These are phyloP conservation scores for Diabrotica virgifera DNA, from an alignment of 1,140 invertebrate genomes.

Conservation along the genomic window DNA sequence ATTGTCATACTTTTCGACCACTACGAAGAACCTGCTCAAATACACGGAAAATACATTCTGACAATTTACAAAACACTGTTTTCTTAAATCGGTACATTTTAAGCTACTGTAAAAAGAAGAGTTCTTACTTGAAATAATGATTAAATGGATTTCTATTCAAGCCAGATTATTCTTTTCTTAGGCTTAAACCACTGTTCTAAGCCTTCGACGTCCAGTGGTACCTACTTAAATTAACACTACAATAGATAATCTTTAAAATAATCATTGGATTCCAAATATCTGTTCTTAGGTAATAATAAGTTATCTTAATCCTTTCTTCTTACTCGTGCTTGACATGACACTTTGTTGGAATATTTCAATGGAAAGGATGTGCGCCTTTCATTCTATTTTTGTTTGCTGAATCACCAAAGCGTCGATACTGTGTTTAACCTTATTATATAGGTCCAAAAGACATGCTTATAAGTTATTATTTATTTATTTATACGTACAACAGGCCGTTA, in stretches of 20 bases:
- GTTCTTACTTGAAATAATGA: constrained; percentile 1
- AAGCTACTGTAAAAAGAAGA: too few species aligned
- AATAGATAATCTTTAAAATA: constrained; percentile 8
- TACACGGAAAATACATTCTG: too few species aligned
- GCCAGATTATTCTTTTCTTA: constrained; percentile 3
- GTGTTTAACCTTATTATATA: too few species aligned
- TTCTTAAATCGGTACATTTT: too few species aligned
- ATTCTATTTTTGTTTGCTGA: too few species aligned
- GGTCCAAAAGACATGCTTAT: too few species aligned
- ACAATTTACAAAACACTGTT: too few species aligned
- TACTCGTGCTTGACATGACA: constrained; percentile 3
- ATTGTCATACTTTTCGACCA: too few species aligned
- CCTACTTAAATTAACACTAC: constrained; percentile 8
- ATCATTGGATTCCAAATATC: not conserved
- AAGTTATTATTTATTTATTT: too few species aligned
- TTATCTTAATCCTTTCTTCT: not conserved
- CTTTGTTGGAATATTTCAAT: constrained; percentile 1
- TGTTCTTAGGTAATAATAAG: not conserved
- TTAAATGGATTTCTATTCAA: constrained; percentile 7
- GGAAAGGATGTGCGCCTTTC: not conserved
- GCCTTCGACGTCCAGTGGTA: not conserved
- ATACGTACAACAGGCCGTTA: too few species aligned
- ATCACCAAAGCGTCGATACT: too few species aligned
- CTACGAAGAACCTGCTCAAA: too few species aligned
- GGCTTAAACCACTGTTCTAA: constrained; percentile 5